Base-by-base conservation (phyloP, 1,140 invertebrate species). In the Sarcophaga bullata region DNA sequence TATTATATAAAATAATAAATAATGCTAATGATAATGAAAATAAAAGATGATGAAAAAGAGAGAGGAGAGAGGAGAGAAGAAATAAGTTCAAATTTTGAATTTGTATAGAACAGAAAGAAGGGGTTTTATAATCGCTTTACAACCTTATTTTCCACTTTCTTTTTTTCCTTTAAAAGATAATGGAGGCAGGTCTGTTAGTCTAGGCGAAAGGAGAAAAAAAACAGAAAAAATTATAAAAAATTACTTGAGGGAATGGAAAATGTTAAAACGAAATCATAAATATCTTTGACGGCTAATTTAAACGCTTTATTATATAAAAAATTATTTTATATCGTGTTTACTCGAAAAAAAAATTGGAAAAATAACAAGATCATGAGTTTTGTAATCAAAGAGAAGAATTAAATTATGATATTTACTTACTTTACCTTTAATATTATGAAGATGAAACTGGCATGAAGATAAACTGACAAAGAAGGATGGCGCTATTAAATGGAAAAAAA, bases 111-210 rank as follows among this genome's bases (percentile, higher is more conserved):
- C 19, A n/a, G 19, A 37, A 37, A 68, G n/a, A 25, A 68, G n/a
- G 17, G 62, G 62, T 68, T 68, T 58, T 68, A 68, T 68, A 68
- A 68, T 68, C 62, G 62, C 62, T 68, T 68, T 68, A 68, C 19
- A 68, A 68, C 8, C n/a, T n/a, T 68, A 19, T 68, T 68, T 62
- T 68, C 19, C 9, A n/a, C n/a, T n/a, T 52, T 52, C 6, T 52
- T 52, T 52, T 52, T 52, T 3, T 52, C 6, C 0, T 52, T 52
- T 58, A 58, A 58, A 58, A n/a, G n/a, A 37, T 58, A 58, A n/a
- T 13, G n/a, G 54, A 58, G 54, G n/a, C 54, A 58, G n/a, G 25
- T 4, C 25, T 4, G 25, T 37, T 37, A 37, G 25, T 37, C 25
- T 37, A 4, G 1, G 25, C 25, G 25, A 37, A 37, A 37, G 25